Base-by-base conservation (phyloP, 2,113 vertebrate genomes). In the Cricetomys ansorgei region DNA sequence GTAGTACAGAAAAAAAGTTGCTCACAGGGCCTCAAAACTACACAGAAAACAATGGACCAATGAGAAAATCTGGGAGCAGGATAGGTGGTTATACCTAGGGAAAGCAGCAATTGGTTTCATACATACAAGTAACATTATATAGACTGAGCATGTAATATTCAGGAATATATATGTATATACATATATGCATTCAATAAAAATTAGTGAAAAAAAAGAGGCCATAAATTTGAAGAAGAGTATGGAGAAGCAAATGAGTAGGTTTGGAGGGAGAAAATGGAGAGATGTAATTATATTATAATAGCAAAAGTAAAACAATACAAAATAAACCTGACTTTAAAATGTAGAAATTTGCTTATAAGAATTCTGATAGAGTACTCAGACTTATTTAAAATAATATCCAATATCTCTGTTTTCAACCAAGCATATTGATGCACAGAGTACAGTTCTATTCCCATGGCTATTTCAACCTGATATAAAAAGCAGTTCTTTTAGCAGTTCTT, bases 401-500 rank as follows among this genome's bases (percentile, higher is more conserved):
- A 23, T 57, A 65, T 59, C n/a, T 88, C n/a, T 27, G 76, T 86
- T 95, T 93, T 75, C 34, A 92, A 89, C 31, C 83, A 76, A 59
- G 37, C 17, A 89, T 10, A 77, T 91, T 73, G 85, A 80, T 50
- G 8, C 2, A 92, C 37, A 95, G 43, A 64, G 80, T 40, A 34
- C 8, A 65, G 65, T 75, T 96, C 11, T 75, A 85, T 79, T 62
- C 40, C 2, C 72, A 75, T 23, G 37, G 86, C 40, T n/a, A 89
- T 89, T 94, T 89, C 62, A 97, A 91, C 0, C 37, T 48, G 59
- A 50, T 79, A n/a, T 48, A 67, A 70, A 73, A 94, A 75, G 27
- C 25, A 93, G 62, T 57, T 21, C 11, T 96, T 91, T 92, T 31
- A 73, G 64, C n/a, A n/a, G n/a, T n/a, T n/a, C n/a, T n/a, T n/a